Base-by-base conservation (phyloP, 1,140 invertebrate genomes). In the Doryteuthis pealeii region DNA sequence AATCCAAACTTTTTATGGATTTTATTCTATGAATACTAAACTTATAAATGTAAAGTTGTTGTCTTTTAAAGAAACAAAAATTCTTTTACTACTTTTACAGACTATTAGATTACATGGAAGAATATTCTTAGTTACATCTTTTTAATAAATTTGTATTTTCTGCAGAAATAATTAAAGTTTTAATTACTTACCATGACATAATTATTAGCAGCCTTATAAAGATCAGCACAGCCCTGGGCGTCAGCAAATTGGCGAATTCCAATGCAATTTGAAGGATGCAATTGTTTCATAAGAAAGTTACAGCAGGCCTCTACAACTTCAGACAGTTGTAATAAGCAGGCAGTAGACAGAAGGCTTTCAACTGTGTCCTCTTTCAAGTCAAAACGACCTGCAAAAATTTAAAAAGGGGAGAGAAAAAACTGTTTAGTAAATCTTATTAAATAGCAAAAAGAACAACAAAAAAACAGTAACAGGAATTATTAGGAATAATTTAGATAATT, bases 241-340 rank as follows among this genome's bases (percentile, higher is more conserved):
- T 97, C 95, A 43, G 96, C 95, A 90, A 97, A 97, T 84, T 95
- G 91, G 66, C 93, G 91, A 83, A 98, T 97, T 1, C 95, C 96
- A 70, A 97, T 91, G 89, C 95, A 97, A 87, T 98, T 98, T 79
- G 94, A 96, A 0, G 95, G 95, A 89, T 97, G 94, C 54, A 98
- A 90, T 85, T 97, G 95, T 83, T 95, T 94, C 81, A 93, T 92
- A 33, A 98, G 89, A 86, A 96, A 98, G 81, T 92, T 91, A 83
- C 95, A 96, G 85, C 96, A 97, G 28, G 94, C 94, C 80, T 93
- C 92, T 22, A 95, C 93, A 31, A 97, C 95, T 80, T 94, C 91
- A 75, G 91, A 91, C n/a, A 98, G 88, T 87, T 96, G 94, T 32
- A 98, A 89, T 67, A 97, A 89, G 88, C 93, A 94, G 28, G 95